These are phyloP conservation scores for Eretmochelys imbricata DNA, from an alignment of 2,113 vertebrate species.

Conservation along the genomic window DNA sequence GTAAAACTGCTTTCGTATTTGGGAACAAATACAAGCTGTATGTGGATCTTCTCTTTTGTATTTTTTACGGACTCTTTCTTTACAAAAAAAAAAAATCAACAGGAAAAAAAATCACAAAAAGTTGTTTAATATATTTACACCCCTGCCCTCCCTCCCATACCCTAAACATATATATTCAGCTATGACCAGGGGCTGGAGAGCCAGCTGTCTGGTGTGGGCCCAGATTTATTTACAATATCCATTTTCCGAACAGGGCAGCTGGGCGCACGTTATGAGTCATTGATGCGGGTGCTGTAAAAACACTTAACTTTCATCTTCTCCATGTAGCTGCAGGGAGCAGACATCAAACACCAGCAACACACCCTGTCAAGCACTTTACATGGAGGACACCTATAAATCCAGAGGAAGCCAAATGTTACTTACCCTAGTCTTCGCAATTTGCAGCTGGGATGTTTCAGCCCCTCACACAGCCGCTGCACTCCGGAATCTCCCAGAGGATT, in stretches of 20 bases:
- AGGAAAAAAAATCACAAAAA: too few relatives aligned
- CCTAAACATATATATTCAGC: too few relatives aligned
- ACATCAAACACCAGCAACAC: neutral
- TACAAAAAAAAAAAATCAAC: too few relatives aligned
- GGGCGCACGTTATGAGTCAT: neutral
- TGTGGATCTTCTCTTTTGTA: too few relatives aligned
- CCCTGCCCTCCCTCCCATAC: too few relatives aligned
- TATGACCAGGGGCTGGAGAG: too few relatives aligned
- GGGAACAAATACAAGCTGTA: too few relatives aligned
- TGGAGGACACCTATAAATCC: neutral
- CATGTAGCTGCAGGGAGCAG: neutral
- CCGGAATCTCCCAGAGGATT: neutral
- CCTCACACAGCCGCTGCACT: neutral
- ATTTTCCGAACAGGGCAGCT: neutral
- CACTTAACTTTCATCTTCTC: neutral
- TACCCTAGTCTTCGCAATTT: neutral
- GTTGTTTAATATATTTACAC: too few relatives aligned
- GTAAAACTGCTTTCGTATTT: too few relatives aligned
- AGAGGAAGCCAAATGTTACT: neutral
- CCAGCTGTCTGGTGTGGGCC: too few relatives aligned
- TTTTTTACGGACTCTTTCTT: too few relatives aligned
- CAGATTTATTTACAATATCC: too few relatives aligned
- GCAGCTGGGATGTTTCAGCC: neutral
- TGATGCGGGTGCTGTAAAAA: neutral
- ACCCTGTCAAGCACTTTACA: neutral